Evolutionary conservation across 2,888 invertebrate species (phyloP).

Genomic region (Tromatobia lineatoria): DNA sequence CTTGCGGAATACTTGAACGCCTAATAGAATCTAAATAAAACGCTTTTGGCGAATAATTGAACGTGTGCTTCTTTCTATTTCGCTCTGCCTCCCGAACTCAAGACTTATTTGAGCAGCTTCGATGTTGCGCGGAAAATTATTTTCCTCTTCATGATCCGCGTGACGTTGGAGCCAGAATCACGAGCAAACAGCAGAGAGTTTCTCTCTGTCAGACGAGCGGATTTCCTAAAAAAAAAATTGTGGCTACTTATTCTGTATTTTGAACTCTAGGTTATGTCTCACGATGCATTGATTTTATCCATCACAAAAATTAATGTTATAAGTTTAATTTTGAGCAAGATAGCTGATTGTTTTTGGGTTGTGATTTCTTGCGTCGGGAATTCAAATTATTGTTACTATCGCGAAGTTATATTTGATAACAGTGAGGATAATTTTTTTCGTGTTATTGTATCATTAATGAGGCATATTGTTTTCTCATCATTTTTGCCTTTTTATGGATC

Average conservation of each 20-base stretch:
- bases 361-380: too few relatives aligned
- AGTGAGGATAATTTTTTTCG: too few relatives aligned
- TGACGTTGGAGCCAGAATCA: conserved; percentile 22
- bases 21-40: background rate
- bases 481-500: too few relatives aligned
- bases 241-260: background rate
- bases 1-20: background rate
- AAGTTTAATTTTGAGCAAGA: background rate
- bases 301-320: background rate
- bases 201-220: conserved; percentile 12
- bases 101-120: conserved; percentile 1
- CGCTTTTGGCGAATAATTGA: background rate
- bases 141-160: background rate
- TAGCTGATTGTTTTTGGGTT: too few relatives aligned
- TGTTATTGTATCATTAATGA: too few relatives aligned
- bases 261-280: background rate
- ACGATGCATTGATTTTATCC: background rate
- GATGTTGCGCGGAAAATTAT: conserved; percentile 42
- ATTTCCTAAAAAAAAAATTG: background rate
- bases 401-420: too few relatives aligned
- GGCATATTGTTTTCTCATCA: too few relatives aligned
- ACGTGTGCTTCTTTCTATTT: conserved; percentile 38
- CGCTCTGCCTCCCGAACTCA: conserved; percentile 45
- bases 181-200: background rate
- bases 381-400: too few relatives aligned